These are phyloP conservation scores for Paracanthobrama guichenoti DNA, from an alignment of 2,113 vertebrate species.

Conservation along the genomic window DNA sequence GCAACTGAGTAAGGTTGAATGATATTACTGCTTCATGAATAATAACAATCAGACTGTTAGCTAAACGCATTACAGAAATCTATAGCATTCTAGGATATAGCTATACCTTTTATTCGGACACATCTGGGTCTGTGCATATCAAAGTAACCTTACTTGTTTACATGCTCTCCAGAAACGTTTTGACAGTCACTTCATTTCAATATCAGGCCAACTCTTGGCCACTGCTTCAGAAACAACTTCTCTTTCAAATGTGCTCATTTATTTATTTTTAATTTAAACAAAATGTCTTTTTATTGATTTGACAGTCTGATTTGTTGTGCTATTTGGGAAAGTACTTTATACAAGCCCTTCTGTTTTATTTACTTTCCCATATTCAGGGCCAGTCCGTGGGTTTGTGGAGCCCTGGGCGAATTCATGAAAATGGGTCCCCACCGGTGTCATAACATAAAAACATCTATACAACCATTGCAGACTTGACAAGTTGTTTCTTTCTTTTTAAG, in stretches of 20 bases:
- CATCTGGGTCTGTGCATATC: neutral
- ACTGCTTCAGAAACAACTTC: neutral
- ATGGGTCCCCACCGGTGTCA: neutral
- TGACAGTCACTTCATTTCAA: neutral
- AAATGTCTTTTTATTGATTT: conserved; percentile 18
- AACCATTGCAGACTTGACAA: neutral
- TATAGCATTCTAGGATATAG: neutral
- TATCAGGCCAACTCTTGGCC: neutral
- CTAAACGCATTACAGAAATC: neutral
- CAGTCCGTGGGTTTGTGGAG: neutral
- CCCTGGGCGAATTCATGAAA: neutral
- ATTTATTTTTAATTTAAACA: neutral
- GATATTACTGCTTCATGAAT: neutral
- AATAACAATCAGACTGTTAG: neutral
- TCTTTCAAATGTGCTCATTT: neutral
- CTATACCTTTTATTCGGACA: neutral
- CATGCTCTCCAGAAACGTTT: neutral
- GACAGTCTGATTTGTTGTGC: neutral
- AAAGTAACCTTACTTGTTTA: conserved; percentile 7
- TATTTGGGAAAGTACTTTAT: neutral
- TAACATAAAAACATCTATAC: neutral
- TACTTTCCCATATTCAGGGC: neutral
- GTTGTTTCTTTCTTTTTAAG: neutral
- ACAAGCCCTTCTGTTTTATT: neutral
- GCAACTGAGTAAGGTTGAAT: neutral